phyloP scores from a whole-genome alignment of 2,888 invertebrate genomes.

The Xylota sylvarum region DNA sequence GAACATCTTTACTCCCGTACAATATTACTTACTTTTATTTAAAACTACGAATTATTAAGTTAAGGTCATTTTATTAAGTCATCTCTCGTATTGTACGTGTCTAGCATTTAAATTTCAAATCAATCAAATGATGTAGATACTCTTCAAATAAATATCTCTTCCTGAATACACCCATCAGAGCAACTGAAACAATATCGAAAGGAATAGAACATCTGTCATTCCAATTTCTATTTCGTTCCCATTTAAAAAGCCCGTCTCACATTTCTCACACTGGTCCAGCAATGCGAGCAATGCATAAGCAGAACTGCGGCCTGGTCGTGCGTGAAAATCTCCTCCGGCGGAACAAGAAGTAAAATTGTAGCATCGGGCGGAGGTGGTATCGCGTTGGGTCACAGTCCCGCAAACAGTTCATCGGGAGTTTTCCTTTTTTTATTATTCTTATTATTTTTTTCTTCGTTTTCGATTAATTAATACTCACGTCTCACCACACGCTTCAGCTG shows the following conservation, averaged over 20 bases:
- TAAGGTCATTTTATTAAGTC: too few relatives aligned
- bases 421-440: constrained; percentile 59
- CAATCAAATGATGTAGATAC: too few relatives aligned
- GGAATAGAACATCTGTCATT: constrained; percentile 5
- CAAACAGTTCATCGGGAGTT: constrained; percentile 58
- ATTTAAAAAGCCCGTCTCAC: background rate
- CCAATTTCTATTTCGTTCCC: constrained; percentile 6
- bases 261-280: constrained; percentile 6
- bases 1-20: too few relatives aligned
- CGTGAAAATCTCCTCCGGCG: constrained; percentile 47
- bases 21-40: too few relatives aligned
- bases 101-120: too few relatives aligned
- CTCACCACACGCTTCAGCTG: constrained; percentile 39
- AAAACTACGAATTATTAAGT: too few relatives aligned
- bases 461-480: constrained; percentile 45
- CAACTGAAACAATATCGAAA: background rate
- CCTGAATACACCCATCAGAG: background rate
- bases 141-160: too few relatives aligned
- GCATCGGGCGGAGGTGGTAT: constrained; percentile 66
- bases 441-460: constrained; percentile 50
- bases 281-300: constrained; percentile 2
- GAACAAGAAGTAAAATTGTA: constrained; percentile 61
- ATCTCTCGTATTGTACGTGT: too few relatives aligned
- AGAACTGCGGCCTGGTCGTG: constrained; percentile 20
- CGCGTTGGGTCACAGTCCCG: constrained; percentile 59